Conservation (phyloP, 2,888 invertebrate species). For the Drosophila algonquin region DNA sequence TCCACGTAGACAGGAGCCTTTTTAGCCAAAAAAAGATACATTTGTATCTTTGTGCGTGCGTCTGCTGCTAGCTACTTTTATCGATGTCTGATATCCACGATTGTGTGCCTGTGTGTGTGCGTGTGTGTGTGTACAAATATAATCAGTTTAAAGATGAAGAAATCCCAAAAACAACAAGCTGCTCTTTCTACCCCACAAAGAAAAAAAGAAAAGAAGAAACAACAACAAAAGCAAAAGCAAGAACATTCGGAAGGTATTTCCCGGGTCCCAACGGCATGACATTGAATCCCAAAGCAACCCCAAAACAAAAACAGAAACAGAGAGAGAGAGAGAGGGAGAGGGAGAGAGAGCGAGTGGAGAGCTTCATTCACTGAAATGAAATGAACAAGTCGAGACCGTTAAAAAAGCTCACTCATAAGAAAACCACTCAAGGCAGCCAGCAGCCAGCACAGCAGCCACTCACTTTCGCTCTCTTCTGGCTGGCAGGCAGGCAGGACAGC, state of each 20-base stretch:
- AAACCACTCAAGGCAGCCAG: slow-evolving; percentile 35
- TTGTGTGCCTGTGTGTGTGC: slow-evolving; percentile 26
- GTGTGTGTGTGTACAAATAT: slow-evolving; percentile 59
- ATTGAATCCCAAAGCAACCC: slow-evolving; percentile 84
- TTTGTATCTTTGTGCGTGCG: slow-evolving; percentile 57
- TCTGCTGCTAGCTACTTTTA: slow-evolving; percentile 67
- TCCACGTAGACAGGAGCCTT: slow-evolving; percentile 5
- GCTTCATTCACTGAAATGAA: slow-evolving; percentile 60
- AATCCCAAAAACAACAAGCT: slow-evolving; percentile 63
- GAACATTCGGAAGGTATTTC: slow-evolving; percentile 77
- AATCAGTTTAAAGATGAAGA: slow-evolving; percentile 78
- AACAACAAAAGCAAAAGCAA: slow-evolving; percentile 43
- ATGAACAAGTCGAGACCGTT: slow-evolving; percentile 19
- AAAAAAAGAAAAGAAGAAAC: slow-evolving; percentile 18
- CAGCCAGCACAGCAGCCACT: slow-evolving; percentile 5
- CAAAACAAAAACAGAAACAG: slow-evolving; percentile 31
- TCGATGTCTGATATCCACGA: slow-evolving; percentile 78
- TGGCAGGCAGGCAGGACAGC: slow-evolving; percentile 12
- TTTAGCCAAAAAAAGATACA: slow-evolving; percentile 51
- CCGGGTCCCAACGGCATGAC: slow-evolving; percentile 84
- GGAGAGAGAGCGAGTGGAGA: slow-evolving; percentile 32
- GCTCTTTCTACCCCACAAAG: slow-evolving; percentile 11
- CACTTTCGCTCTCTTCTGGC: slow-evolving; percentile 49
- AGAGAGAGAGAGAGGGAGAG: slow-evolving; percentile 22
- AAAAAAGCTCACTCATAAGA: slow-evolving; percentile 54